Conservation (phyloP, 2,888 invertebrate species). For the Trimorus sp. region DNA sequence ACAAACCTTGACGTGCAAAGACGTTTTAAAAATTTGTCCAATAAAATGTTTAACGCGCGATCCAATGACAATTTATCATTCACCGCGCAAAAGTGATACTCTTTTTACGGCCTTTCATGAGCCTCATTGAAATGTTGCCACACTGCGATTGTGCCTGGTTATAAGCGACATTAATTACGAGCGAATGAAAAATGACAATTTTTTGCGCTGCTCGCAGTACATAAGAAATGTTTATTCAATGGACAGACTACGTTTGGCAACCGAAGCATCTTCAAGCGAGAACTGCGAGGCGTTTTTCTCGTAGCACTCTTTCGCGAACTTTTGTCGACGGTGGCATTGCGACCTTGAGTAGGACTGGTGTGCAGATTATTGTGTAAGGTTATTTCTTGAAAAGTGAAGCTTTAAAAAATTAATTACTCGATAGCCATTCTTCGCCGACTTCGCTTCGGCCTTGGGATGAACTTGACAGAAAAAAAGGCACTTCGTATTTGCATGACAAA, state of each 20-base stretch:
- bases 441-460: conserved; percentile 16
- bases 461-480: conserved; percentile 25
- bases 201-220: too few species aligned
- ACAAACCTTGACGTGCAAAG: too few species aligned
- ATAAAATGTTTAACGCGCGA: too few species aligned
- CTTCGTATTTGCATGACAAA: background rate
- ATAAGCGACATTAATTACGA: too few species aligned
- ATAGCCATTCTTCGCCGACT: conserved; percentile 33
- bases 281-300: conserved; percentile 23
- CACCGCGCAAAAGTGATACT: too few species aligned
- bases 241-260: background rate
- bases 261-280: conserved; percentile 18
- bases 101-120: too few species aligned
- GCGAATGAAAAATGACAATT: too few species aligned
- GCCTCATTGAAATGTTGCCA: too few species aligned
- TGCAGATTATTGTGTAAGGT: conserved; percentile 55
- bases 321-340: conserved; percentile 49
- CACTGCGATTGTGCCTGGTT: too few species aligned
- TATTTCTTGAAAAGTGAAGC: conserved; percentile 35
- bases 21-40: too few species aligned
- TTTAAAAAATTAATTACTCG: conserved; percentile 52
- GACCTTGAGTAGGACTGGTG: conserved; percentile 54
- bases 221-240: too few species aligned
- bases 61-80: too few species aligned
- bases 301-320: conserved; percentile 46